Conservation (phyloP, 2,888 invertebrate species). For the Leucophora obtusa region DNA sequence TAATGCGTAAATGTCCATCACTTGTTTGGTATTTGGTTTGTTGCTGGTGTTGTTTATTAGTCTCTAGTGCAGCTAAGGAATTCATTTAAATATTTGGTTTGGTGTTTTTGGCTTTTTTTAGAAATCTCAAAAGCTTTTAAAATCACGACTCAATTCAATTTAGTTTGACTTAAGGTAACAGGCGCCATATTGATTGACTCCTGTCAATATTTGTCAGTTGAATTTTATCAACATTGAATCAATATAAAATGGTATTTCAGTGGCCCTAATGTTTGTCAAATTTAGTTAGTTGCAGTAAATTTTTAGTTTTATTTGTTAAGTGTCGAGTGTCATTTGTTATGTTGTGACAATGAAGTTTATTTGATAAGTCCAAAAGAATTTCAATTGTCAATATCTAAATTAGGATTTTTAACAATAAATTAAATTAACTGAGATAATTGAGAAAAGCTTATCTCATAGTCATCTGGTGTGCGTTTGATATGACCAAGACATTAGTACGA, state of each 20-base stretch:
- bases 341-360: background rate
- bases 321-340: background rate
- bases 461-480: too few relatives aligned
- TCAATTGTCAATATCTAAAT: background rate
- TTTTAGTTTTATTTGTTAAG: background rate
- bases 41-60: constrained; percentile 70
- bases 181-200: constrained; percentile 73
- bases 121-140: constrained; percentile 20
- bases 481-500: too few relatives aligned
- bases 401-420: too few relatives aligned
- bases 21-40: constrained; percentile 67
- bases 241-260: background rate
- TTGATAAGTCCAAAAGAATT: background rate
- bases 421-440: too few relatives aligned
- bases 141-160: constrained; percentile 4
- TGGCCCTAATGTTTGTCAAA: constrained; percentile 13
- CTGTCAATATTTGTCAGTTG: constrained; percentile 76
- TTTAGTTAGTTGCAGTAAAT: background rate
- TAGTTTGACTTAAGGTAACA: constrained; percentile 18
- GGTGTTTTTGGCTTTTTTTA: background rate
- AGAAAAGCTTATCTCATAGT: too few relatives aligned
- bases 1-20: constrained; percentile 75
- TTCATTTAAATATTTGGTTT: constrained; percentile 58
- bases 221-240: constrained; percentile 56
- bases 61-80: constrained; percentile 47